These are phyloP conservation scores for Sinosuthora webbiana DNA, from an alignment of 2,113 vertebrate genomes.

Conservation along the genomic window DNA sequence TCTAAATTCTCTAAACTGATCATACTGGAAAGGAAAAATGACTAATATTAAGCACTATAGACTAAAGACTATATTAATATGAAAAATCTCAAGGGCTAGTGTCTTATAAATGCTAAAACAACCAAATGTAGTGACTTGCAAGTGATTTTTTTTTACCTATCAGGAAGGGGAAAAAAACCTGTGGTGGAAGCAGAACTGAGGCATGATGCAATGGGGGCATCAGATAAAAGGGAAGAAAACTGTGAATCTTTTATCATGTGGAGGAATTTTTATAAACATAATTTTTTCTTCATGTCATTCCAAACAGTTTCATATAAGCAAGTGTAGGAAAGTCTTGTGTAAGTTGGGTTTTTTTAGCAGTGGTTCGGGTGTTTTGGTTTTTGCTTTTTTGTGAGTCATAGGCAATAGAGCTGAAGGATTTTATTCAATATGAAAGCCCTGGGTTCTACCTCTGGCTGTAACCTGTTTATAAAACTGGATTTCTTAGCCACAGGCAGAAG, in stretches of 20 bases:
- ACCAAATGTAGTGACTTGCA: neutral
- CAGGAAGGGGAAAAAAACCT: neutral
- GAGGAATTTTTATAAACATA: neutral
- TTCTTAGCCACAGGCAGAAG: neutral
- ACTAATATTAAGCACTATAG: neutral
- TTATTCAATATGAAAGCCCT: neutral
- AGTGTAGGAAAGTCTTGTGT: neutral
- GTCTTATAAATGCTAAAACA: neutral
- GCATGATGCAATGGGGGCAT: neutral
- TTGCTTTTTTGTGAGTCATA: neutral
- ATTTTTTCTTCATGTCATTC: neutral
- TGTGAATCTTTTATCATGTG: neutral
- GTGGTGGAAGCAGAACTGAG: neutral
- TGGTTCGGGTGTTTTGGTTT: neutral
- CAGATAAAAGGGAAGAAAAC: neutral
- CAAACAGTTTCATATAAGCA: neutral
- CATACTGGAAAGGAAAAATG: neutral
- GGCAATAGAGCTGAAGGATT: neutral
- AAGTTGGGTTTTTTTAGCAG: rapidly evolving
- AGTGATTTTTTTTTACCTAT: neutral
- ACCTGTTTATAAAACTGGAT: neutral
- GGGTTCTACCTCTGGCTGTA: neutral
- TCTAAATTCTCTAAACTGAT: neutral
- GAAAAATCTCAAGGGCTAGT: neutral
- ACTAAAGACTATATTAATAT: too few species aligned